A percentile compares a stretch with the other conserved stretches of the same genome.
Evolutionary conservation across 2,113 vertebrate species (phyloP).

Genomic region (Neodon shergylaensis): DNA sequence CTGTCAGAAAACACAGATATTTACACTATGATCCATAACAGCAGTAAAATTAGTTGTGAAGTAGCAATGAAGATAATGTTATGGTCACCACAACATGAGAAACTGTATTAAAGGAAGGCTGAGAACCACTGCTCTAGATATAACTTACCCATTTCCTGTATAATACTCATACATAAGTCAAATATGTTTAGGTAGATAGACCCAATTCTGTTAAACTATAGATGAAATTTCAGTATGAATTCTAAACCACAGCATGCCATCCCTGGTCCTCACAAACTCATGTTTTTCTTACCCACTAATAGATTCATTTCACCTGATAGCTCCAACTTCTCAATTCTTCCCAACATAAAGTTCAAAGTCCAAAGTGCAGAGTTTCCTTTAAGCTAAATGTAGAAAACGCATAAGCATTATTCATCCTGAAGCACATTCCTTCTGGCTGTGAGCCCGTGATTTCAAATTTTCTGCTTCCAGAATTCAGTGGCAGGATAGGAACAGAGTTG

Average conservation of each 20-base stretch:
- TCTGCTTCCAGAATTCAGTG: neutral
- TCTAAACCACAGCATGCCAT: neutral
- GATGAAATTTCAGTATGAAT: neutral
- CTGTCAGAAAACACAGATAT: neutral
- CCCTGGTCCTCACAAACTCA: neutral
- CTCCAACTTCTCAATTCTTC: neutral
- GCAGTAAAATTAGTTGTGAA: neutral
- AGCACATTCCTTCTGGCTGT: neutral
- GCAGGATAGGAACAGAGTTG: neutral
- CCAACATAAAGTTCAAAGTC: neutral
- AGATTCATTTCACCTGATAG: neutral
- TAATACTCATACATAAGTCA: neutral
- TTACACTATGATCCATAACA: neutral
- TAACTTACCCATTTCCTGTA: too few species aligned
- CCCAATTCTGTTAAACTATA: neutral
- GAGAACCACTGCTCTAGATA: neutral
- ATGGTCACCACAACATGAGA: neutral
- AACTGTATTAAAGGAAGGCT: neutral
- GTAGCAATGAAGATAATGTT: neutral
- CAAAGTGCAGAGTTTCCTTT: neutral
- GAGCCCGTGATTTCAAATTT: neutral
- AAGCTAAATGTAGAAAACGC: neutral
- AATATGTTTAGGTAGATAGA: neutral
- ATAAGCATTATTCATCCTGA: neutral
- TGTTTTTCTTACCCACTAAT: neutral